Evolutionary conservation across 2,888 invertebrate genomes (phyloP).

Genomic region (Leptopilina drosophilae): DNA sequence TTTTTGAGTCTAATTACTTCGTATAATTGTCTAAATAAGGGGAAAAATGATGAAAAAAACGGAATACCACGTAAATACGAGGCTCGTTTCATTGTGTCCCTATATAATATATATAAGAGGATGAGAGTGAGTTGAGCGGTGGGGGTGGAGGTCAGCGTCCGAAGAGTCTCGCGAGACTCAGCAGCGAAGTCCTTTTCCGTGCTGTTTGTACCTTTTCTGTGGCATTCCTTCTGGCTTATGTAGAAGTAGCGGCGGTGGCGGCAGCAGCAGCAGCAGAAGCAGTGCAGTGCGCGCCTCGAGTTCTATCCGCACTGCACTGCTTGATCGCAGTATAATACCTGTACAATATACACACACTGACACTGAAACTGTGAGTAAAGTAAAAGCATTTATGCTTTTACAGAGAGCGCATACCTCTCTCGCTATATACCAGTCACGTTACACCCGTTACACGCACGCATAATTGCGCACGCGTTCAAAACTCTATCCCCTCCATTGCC

Average conservation of each 20-base stretch:
- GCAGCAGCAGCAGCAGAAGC: slow-evolving; percentile 37
- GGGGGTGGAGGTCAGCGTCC: slow-evolving; percentile 67
- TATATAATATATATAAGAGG: too few species aligned
- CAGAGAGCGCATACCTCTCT: slow-evolving; percentile 19
- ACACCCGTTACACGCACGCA: slow-evolving; percentile 26
- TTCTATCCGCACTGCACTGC: not conserved
- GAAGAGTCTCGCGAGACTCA: slow-evolving; percentile 68
- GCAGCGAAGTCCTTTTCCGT: slow-evolving; percentile 56
- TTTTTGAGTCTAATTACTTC: too few species aligned
- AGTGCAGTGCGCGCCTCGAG: slow-evolving; percentile 31
- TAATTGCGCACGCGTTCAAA: slow-evolving; percentile 34
- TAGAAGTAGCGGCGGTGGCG: slow-evolving; percentile 37
- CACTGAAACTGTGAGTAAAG: not conserved
- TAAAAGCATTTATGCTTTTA: slow-evolving; percentile 1
- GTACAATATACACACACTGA: not conserved
- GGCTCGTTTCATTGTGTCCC: too few species aligned
- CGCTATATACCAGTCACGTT: slow-evolving; percentile 22
- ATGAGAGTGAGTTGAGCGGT: slow-evolving; percentile 47
- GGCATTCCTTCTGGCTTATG: slow-evolving; percentile 46
- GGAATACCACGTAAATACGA: too few species aligned
- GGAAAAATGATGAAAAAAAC: too few species aligned
- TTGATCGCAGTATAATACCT: not conserved
- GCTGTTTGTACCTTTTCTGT: slow-evolving; percentile 49
- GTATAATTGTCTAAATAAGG: too few species aligned
- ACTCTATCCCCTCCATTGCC: not conserved